These are phyloP conservation scores for Drosophila neutralis DNA, from an alignment of 2,888 invertebrate genomes.

Conservation along the genomic window DNA sequence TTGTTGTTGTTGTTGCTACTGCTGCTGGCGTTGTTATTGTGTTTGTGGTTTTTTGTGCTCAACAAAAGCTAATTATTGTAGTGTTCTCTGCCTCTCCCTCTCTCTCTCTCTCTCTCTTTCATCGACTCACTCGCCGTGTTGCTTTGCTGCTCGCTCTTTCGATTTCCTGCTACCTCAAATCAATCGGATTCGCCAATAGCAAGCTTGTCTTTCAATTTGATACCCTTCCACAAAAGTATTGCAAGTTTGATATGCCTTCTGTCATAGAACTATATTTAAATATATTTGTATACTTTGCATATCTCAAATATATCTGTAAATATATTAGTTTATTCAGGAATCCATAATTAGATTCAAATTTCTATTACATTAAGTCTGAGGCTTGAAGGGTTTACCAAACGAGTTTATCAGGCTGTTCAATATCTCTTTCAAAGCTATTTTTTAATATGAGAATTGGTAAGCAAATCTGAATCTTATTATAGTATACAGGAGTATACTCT, in stretches of 20 bases:
- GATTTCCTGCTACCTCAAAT: conserved; percentile 52
- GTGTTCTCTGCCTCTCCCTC: conserved; percentile 15
- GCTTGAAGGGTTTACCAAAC: not conserved
- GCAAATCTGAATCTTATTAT: not conserved
- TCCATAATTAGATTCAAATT: not conserved
- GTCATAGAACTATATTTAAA: not conserved
- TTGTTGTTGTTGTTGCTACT: conserved; percentile 9
- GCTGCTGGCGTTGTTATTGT: conserved; percentile 19
- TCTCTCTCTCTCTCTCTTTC: conserved; percentile 11
- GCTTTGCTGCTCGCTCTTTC: conserved; percentile 23
- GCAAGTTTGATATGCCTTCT: too few relatives aligned
- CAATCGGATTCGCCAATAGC: conserved; percentile 57
- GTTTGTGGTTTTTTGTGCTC: conserved; percentile 45
- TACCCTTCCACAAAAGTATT: conserved; percentile 20
- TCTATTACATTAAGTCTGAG: not conserved
- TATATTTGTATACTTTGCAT: not conserved
- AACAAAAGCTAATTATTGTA: conserved; percentile 64
- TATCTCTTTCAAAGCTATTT: not conserved
- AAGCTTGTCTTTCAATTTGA: conserved; percentile 44
- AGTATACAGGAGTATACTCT: conserved; percentile 1
- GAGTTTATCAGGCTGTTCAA: not conserved
- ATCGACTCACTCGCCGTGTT: conserved; percentile 4
- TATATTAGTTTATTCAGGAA: not conserved
- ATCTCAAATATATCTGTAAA: not conserved
- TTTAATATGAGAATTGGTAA: not conserved